Conservation (phyloP, 2,113 vertebrate genomes). For the Martes martes region DNA sequence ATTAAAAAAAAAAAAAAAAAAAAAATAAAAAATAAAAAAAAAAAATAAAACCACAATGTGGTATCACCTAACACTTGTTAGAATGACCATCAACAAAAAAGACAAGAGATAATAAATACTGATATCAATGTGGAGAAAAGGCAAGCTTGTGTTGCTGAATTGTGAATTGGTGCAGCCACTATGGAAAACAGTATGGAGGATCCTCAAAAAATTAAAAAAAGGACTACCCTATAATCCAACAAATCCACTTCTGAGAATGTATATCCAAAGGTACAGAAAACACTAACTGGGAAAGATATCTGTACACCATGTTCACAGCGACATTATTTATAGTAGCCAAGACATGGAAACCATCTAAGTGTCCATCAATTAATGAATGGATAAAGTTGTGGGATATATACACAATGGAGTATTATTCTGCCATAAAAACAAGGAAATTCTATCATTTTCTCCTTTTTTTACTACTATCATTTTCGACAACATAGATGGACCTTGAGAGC, state of each 20-base stretch:
- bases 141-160: not conserved
- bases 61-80: not conserved
- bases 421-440: not conserved
- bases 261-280: not conserved
- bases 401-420: not conserved
- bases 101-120: not conserved
- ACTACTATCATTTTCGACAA: not conserved
- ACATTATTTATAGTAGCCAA: not conserved
- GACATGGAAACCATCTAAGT: not conserved
- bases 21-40: too few relatives aligned
- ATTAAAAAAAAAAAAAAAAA: too few relatives aligned
- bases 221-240: not conserved
- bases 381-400: not conserved
- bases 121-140: not conserved
- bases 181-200: not conserved
- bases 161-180: not conserved
- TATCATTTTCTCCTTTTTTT: not conserved
- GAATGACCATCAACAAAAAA: not conserved
- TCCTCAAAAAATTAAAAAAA: not conserved
- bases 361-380: not conserved
- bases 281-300: not conserved
- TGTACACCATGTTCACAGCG: not conserved
- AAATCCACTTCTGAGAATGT: not conserved
- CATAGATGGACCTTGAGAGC: not conserved
- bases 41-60: not conserved